phyloP scores from a whole-genome alignment of 2,113 vertebrate genomes.

The Girardinichthys multiradiatus region DNA sequence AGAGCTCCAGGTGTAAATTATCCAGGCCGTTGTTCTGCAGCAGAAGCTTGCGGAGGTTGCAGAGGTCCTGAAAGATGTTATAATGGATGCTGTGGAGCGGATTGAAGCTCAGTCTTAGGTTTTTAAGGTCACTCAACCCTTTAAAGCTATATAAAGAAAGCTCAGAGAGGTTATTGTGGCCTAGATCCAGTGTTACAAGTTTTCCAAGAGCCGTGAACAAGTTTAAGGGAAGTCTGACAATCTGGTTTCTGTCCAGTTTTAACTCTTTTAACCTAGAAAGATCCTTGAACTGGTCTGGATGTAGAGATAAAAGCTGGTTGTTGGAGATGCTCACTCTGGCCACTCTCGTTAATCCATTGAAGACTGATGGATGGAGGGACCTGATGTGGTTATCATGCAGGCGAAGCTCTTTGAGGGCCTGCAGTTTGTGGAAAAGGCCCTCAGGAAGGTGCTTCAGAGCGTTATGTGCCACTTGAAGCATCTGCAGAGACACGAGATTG shows the following conservation, averaged over 20 bases:
- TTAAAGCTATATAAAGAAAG: conserved; percentile 37
- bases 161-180: conserved; percentile 46
- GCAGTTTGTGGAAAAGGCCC: conserved; percentile 47
- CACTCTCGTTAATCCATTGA: conserved; percentile 48
- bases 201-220: conserved; percentile 45
- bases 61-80: conserved; percentile 51
- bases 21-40: conserved; percentile 66
- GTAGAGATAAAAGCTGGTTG: conserved; percentile 53
- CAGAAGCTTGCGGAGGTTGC: conserved; percentile 53
- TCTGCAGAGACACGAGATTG: conserved; percentile 47
- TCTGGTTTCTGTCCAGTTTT: conserved; percentile 55
- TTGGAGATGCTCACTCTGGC: conserved; percentile 48
- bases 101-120: conserved; percentile 68
- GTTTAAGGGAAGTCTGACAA: conserved; percentile 33
- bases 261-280: conserved; percentile 57
- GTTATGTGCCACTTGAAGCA: conserved; percentile 66
- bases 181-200: conserved; percentile 53
- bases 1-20: conserved; percentile 39
- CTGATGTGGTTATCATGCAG: conserved; percentile 64
- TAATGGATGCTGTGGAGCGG: conserved; percentile 36
- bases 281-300: conserved; percentile 45
- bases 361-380: conserved; percentile 39
- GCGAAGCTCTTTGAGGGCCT: conserved; percentile 55
- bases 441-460: conserved; percentile 43
- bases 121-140: conserved; percentile 40